Percentiles rank a stretch among this genome's conserved stretches.
These are phyloP conservation scores for Molanna angustata DNA, from an alignment of 2,888 invertebrate genomes.

Conservation along the genomic window DNA sequence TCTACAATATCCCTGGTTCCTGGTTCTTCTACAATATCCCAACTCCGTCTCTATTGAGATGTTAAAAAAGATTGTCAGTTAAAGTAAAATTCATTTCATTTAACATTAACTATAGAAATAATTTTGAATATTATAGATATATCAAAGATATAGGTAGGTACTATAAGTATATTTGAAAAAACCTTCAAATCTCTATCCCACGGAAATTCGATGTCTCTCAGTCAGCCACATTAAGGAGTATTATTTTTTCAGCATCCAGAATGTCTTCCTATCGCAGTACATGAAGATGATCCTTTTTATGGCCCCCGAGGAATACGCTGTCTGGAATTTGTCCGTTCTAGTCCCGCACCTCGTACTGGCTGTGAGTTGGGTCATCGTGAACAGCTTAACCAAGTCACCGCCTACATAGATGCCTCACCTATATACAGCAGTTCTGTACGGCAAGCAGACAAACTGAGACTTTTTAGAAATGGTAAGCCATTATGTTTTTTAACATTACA, in stretches of 20 bases:
- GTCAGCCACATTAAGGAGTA: neutral
- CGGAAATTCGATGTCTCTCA: neutral
- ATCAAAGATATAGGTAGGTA: neutral
- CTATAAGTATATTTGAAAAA: neutral
- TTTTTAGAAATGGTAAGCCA: slow-evolving; percentile 71
- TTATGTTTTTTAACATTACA: too few species aligned
- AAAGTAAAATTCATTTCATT: too few species aligned
- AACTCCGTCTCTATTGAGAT: too few species aligned
- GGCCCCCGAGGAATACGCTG: slow-evolving; percentile 69
- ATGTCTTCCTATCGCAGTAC: slow-evolving; percentile 78
- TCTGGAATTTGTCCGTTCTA: slow-evolving; percentile 79
- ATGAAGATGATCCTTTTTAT: slow-evolving; percentile 69
- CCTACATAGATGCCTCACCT: slow-evolving; percentile 78
- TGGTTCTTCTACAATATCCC: too few species aligned
- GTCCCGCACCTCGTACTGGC: slow-evolving; percentile 75
- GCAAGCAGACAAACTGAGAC: slow-evolving; percentile 69
- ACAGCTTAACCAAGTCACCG: slow-evolving; percentile 80
- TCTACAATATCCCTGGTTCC: too few species aligned
- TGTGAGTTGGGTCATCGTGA: slow-evolving; percentile 81
- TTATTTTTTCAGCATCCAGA: slow-evolving; percentile 69
- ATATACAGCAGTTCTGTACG: slow-evolving; percentile 76
- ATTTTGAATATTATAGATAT: neutral
- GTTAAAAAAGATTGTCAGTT: too few species aligned
- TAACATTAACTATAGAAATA: too few species aligned
- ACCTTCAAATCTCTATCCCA: too few species aligned